Evolutionary conservation across 1,140 invertebrate genomes (phyloP).

Genomic region (Heliconius hermathena): DNA sequence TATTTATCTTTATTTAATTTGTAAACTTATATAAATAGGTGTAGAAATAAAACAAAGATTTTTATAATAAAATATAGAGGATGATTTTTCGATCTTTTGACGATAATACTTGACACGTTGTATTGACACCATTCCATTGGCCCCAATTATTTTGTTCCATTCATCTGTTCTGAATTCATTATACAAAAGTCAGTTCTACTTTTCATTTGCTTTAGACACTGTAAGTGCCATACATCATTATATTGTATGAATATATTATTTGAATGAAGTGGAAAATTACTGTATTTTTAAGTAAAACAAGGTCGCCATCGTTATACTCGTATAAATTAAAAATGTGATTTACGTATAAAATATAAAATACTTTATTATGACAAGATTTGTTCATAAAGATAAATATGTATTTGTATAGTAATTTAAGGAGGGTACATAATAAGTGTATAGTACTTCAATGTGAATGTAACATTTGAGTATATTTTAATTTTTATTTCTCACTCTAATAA

Average conservation of each 20-base stretch:
- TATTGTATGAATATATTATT: slow-evolving; percentile 12
- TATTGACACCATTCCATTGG: slow-evolving; percentile 14
- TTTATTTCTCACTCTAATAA: no score
- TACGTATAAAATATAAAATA: not conserved
- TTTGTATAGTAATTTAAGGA: not conserved
- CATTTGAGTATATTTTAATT: no score
- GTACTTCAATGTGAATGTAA: no score
- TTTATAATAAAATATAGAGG: not conserved
- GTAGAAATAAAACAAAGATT: not conserved
- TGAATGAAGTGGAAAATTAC: slow-evolving; percentile 8
- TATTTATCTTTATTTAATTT: no score
- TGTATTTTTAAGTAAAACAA: slow-evolving; percentile 10
- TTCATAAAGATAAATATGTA: not conserved
- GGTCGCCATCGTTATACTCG: not conserved
- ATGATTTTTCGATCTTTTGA: not conserved
- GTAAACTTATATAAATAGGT: no score
- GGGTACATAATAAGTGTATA: not conserved
- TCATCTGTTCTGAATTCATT: slow-evolving; percentile 12
- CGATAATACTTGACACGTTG: slow-evolving; percentile 9
- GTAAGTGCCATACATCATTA: slow-evolving; percentile 12
- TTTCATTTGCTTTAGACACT: slow-evolving; percentile 12
- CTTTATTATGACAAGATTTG: not conserved
- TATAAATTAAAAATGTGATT: slow-evolving; percentile 1
- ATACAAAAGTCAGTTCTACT: slow-evolving; percentile 4
- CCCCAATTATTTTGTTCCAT: slow-evolving; percentile 10